Evolutionary conservation across 64 coral and sea anemone species (phyloP).

Genomic region (Montipora foliosa): DNA sequence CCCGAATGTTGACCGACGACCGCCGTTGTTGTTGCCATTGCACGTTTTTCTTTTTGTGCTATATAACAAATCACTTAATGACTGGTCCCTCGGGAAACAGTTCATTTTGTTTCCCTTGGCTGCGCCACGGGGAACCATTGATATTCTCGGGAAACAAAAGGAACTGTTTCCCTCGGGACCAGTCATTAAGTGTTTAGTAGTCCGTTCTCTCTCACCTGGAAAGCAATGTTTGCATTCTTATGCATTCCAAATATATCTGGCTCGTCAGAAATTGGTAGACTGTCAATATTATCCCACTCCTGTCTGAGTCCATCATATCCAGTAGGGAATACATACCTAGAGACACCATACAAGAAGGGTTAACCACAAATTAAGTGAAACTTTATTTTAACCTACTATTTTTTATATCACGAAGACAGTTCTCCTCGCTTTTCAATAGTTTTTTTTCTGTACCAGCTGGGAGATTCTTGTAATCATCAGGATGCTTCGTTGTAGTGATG

Average conservation of each 20-base stretch:
- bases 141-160: too few relatives aligned
- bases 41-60: too few relatives aligned
- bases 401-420: too few relatives aligned
- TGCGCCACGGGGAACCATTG: constrained; percentile 23
- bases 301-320: constrained; percentile 80
- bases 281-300: constrained; percentile 87
- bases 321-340: constrained; percentile 32
- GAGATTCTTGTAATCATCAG: too few relatives aligned
- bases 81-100: not conserved
- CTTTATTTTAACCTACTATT: not conserved
- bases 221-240: constrained; percentile 97
- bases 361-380: not conserved
- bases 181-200: too few relatives aligned
- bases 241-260: constrained; percentile 98
- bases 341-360: constrained; percentile 23
- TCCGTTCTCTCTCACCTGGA: constrained; percentile 30
- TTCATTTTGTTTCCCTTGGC: not conserved
- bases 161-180: too few relatives aligned
- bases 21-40: too few relatives aligned
- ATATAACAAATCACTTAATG: too few relatives aligned
- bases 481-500: too few relatives aligned
- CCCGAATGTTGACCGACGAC: too few relatives aligned
- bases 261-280: constrained; percentile 90
- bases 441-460: too few relatives aligned
- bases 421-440: too few relatives aligned